Base-by-base conservation (phyloP, 2,797 vertebrate species). In the Characodon lateralis region DNA sequence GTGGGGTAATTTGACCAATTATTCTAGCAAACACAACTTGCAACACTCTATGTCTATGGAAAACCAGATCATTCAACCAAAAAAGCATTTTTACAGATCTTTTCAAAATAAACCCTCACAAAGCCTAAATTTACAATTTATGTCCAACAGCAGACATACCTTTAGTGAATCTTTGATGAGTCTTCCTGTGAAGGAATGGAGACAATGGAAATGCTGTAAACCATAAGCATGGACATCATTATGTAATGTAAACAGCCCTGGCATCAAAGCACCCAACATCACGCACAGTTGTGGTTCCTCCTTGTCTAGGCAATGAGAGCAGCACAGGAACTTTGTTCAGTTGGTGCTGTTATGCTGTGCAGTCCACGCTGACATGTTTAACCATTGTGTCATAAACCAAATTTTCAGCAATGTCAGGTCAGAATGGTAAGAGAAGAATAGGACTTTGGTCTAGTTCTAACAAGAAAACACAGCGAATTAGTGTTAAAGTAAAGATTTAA, bases 201-300 rank as follows among this genome's bases (percentile, higher is more conserved):
- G 76, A 79, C 74, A 48, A 86, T 55, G n/a, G 69, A 81, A 88
- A 87, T 73, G 68, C 83, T 87, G 88, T 82, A 83, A 90, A 80
- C 75, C 83, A 85, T 85, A 87, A 89, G 76, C 71, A 84, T 87
- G 88, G 85, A 59, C 87, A 89, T 91, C 85, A 89, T 92, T 91
- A 92, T 86, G 85, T 79, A 80, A 83, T 91, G 93, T 96, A 96
- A 96, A 96, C 94, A 96, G 87, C 92, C 90, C 90, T 90, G 89
- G 78, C 85, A 90, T 95, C 94, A 95, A 96, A 95, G 94, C 88
- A 88, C 83, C 92, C 91, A 89, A 77, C 83, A 94, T 91, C 91
- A 91, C 91, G 88, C 93, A 92, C 87, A 87, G 87, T 92, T 95
- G 93, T 88, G 94, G 91, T 94, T 95, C 91, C 85, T 84, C 87